These are phyloP conservation scores for Tetragonula clypearis DNA, from an alignment of 1,140 invertebrate species.

Conservation along the genomic window DNA sequence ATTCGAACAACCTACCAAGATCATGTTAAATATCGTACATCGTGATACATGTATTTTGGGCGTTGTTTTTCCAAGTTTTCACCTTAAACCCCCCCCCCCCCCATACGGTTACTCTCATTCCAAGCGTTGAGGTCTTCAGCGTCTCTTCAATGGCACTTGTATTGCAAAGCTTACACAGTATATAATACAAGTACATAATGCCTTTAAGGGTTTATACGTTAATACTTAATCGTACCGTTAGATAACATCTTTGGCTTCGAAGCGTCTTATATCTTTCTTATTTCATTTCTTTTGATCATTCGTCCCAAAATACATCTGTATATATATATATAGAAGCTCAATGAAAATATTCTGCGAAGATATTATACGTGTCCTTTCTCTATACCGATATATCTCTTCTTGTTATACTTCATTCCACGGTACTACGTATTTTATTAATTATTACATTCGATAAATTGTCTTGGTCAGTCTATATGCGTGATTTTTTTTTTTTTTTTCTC, in stretches of 20 bases:
- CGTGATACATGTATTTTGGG: slow-evolving; percentile 1
- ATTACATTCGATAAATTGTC: slow-evolving; percentile 15
- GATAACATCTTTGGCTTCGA: slow-evolving; percentile 54
- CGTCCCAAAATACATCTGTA: slow-evolving; percentile 27
- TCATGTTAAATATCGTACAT: not conserved
- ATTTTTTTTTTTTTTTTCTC: not conserved
- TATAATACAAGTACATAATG: slow-evolving; percentile 57
- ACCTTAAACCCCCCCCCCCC: not conserved
- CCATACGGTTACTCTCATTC: not conserved
- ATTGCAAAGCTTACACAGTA: slow-evolving; percentile 55
- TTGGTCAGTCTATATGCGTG: slow-evolving; percentile 33
- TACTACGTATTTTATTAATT: not conserved
- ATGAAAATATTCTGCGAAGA: slow-evolving; percentile 48
- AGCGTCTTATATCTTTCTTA: slow-evolving; percentile 41
- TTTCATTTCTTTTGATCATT: not conserved
- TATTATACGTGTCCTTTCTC: slow-evolving; percentile 2
- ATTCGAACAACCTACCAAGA: not conserved
- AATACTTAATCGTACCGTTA: slow-evolving; percentile 30
- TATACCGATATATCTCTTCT: not conserved
- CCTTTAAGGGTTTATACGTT: slow-evolving; percentile 60
- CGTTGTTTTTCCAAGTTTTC: not conserved
- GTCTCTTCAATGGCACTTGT: slow-evolving; percentile 59
- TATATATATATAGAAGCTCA: slow-evolving; percentile 29
- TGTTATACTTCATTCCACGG: not conserved
- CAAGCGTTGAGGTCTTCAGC: slow-evolving; percentile 22